Base-by-base conservation (phyloP, 2,888 invertebrate genomes). In the Tetranychus piercei region DNA sequence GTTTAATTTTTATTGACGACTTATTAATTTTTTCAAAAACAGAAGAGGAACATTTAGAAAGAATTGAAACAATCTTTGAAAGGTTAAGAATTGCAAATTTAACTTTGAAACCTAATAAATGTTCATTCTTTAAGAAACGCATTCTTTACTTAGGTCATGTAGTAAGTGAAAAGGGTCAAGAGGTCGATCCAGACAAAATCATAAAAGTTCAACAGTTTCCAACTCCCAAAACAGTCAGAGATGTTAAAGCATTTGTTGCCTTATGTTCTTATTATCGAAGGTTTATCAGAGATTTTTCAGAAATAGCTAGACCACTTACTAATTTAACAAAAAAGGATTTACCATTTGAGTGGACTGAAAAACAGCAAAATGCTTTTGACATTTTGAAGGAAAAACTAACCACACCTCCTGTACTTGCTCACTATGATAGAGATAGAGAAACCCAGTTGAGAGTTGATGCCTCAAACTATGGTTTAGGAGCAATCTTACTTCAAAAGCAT, bases 91-190 rank as follows among this genome's bases (percentile, higher is more conserved):
- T 76, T 45, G 77, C 78, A 43, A 75, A 76, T n/a, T 73, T 80
- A 11, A 78, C 78, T 65, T 74, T 80, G 6, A 78, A 78, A 23
- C 77, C n/a, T n/a, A n/a, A n/a, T n/a, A n/a, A n/a, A n/a, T n/a
- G n/a, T n/a, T n/a, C n/a, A n/a, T n/a, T n/a, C n/a, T n/a, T n/a
- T n/a, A n/a, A n/a, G n/a, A n/a, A n/a, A n/a, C n/a, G n/a, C n/a
- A n/a, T n/a, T n/a, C 77, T 66, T 6, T 80, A 77, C 72, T 72
- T 79, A 11, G 79, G 80, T 1, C 77, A 79, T 67, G 73, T 78
- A 4, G 76, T 79, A 8, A 69, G 73, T 6, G 70, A 55, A 2
- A 45, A 73, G 5, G 78, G 77, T 15, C 72, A 77, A 9, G 23
- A 23, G n/a, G 74, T 77, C 6, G 76, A 78, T 73, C 75, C 77